Conservation (phyloP, 2,797 vertebrate genomes). For the Cyprinella venusta region DNA sequence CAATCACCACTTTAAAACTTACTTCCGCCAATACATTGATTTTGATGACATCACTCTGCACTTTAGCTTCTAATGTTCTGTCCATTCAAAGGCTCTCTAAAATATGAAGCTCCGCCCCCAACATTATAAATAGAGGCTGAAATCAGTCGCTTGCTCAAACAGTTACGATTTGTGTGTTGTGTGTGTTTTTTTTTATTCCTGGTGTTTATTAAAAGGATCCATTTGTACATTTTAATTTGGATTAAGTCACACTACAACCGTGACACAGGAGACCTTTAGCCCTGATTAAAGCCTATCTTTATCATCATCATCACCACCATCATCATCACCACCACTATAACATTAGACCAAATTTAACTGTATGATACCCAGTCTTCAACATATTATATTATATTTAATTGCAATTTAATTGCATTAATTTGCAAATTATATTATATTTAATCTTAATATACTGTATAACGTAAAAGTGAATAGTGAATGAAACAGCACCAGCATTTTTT, state of each 20-base stretch:
- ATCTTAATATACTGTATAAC: neutral
- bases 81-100: too few relatives aligned
- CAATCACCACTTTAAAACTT: too few relatives aligned
- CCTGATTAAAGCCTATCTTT: neutral
- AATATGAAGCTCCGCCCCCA: too few relatives aligned
- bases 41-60: too few relatives aligned
- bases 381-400: neutral
- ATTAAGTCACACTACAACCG: neutral
- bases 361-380: neutral
- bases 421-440: neutral
- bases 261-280: neutral
- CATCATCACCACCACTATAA: neutral
- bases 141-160: too few relatives aligned
- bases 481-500: neutral
- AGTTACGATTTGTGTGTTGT: neutral
- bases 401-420: too few relatives aligned
- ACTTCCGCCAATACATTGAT: too few relatives aligned
- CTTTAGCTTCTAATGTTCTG: too few relatives aligned
- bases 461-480: neutral
- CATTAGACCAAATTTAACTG: neutral
- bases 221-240: neutral
- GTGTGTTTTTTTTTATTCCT: neutral
- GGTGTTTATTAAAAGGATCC: neutral
- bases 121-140: too few relatives aligned
- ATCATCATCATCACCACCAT: conserved; percentile 2